A percentile compares a stretch with the other conserved stretches of the same genome.
Evolutionary conservation across 1,140 invertebrate genomes (phyloP).

Genomic region (Manduca sexta): DNA sequence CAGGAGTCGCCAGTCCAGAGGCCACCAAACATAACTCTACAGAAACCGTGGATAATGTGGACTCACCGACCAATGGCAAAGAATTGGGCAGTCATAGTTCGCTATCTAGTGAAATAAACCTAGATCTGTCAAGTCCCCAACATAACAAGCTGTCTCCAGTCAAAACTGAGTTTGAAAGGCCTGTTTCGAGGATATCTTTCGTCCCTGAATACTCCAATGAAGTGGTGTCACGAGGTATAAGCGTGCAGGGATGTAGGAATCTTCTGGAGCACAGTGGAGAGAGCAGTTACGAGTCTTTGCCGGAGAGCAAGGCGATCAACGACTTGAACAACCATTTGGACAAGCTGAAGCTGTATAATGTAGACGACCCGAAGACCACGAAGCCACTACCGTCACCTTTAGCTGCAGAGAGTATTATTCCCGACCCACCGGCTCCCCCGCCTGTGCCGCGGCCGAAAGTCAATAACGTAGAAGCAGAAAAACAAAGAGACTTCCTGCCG

Average conservation of each 20-base stretch:
- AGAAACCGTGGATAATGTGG: slow-evolving; percentile 65
- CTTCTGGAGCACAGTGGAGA: slow-evolving; percentile 52
- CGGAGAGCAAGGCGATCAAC: slow-evolving; percentile 28
- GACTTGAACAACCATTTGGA: slow-evolving; percentile 39
- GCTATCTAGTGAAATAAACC: slow-evolving; percentile 72
- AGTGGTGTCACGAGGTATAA: slow-evolving; percentile 52
- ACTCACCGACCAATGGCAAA: slow-evolving; percentile 62
- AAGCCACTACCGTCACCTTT: slow-evolving; percentile 33
- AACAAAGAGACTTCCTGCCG: slow-evolving; percentile 33
- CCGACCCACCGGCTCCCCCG: slow-evolving; percentile 17
- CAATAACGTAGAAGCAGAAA: slow-evolving; percentile 32
- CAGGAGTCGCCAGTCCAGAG: slow-evolving; percentile 73
- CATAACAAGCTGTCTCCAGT: slow-evolving; percentile 38
- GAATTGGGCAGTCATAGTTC: slow-evolving; percentile 67
- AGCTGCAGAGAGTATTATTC: slow-evolving; percentile 12
- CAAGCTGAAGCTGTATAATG: slow-evolving; percentile 43
- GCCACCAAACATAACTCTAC: slow-evolving; percentile 71
- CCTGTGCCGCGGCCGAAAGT: slow-evolving; percentile 33
- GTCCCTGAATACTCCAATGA: slow-evolving; percentile 58
- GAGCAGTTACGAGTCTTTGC: slow-evolving; percentile 40
- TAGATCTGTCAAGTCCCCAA: slow-evolving; percentile 69
- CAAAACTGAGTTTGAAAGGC: slow-evolving; percentile 64
- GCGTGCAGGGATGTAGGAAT: slow-evolving; percentile 43
- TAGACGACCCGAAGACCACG: slow-evolving; percentile 30
- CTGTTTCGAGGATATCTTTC: slow-evolving; percentile 71